Evolutionary conservation across 2,113 vertebrate genomes (phyloP), one percentile per base, ranked within the genome.

Genomic region (Mirza zaza): DNA sequence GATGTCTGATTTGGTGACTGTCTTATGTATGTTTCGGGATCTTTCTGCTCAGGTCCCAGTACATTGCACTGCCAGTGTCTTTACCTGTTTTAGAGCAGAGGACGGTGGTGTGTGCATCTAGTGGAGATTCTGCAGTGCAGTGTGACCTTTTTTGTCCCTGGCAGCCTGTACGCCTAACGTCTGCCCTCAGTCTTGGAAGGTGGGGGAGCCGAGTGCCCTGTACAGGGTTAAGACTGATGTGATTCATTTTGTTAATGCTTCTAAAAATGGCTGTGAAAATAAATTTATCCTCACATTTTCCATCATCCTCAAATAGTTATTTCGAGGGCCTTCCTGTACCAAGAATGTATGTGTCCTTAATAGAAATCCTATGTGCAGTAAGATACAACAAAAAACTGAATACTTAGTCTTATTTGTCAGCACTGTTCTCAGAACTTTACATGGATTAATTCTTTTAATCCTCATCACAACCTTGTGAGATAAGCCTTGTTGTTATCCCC

Each of bases 401-500:
- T 32, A 9, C n/a, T 65, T 57, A 39, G 59, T 84, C 59, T 95
- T 39, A 50, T 50, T 87, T 39, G 34, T 36, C 55, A 61, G 45
- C 6, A 3, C 39, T 6, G 0, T 89, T 80, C 57, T 97, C 52
- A 94, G 93, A 96, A 84, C 52, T 93, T 68, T 48, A 9, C 32
- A 0, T 59, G 27, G 80, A 76, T 87, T 71, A 83, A 50, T n/a
- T 89, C 48, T 88, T 50, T 71, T 82, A 82, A 87, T 96, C 52
- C 77, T 88, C 25, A 34, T 73, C 63, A 52, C 52, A 75, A 8
- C 52, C 67, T 48, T 63, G 27, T 42, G 52, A 29, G 50, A 67
- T 95, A 76, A 95, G 70, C 83, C 39, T 91, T 94, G 23, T 79
- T 91, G 39, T 89, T 87, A 95, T 87, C 83, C 86, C 68, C 63